A percentile compares a stretch with the other conserved stretches of the same genome.
Conservation (phyloP, 2,888 invertebrate species). For the Neoaliturus tenellus region DNA sequence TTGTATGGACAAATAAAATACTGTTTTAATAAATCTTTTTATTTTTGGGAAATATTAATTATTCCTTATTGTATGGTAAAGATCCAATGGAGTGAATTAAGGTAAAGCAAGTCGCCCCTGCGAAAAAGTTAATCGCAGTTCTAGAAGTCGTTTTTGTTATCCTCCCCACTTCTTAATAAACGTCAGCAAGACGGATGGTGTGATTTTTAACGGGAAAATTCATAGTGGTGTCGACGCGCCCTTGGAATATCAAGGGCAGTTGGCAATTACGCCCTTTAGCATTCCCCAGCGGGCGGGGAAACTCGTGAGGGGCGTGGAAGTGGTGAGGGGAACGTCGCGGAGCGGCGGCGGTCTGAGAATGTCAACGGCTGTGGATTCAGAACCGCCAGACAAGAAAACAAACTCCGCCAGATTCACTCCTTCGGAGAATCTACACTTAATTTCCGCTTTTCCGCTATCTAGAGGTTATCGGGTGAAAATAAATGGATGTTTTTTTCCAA, state of each 20-base stretch:
- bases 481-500: too few species aligned
- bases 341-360: not conserved
- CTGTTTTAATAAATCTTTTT: too few species aligned
- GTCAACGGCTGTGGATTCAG: conserved; percentile 20
- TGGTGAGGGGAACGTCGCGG: too few species aligned
- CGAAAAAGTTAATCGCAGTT: conserved; percentile 7
- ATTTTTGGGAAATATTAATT: too few species aligned
- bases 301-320: not conserved
- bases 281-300: not conserved
- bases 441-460: not conserved
- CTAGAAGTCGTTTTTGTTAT: not conserved
- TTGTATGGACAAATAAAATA: too few species aligned
- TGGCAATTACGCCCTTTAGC: conserved; percentile 39
- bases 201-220: conserved; percentile 28
- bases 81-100: not conserved
- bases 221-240: conserved; percentile 7
- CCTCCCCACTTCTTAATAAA: conserved; percentile 26
- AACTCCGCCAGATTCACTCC: not conserved
- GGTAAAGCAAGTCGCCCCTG: not conserved
- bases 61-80: too few species aligned
- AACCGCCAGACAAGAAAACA: conserved; percentile 34
- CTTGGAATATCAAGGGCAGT: not conserved
- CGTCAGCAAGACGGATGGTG: conserved; percentile 14
- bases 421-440: not conserved
- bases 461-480: too few species aligned